Conservation (phyloP, 2,113 vertebrate species). For the Marmota flaviventris region DNA sequence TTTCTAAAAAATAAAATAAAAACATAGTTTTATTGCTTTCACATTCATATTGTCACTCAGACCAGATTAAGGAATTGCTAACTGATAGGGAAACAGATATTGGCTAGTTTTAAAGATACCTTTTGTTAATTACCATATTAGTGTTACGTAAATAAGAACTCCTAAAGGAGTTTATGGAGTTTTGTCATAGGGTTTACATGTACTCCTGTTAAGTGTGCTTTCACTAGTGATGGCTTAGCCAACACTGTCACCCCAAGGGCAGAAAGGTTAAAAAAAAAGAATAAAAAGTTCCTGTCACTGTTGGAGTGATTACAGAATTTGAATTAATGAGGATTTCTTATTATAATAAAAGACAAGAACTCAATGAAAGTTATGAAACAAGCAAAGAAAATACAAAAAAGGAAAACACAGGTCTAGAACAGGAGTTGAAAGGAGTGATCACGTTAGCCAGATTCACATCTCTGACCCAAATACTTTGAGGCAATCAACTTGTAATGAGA, state of each 20-base stretch:
- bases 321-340: background rate
- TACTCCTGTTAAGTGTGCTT: background rate
- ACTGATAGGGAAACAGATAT: background rate
- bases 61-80: background rate
- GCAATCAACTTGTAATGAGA: background rate
- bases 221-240: background rate
- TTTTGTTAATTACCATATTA: background rate
- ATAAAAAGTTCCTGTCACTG: background rate
- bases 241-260: background rate
- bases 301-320: background rate
- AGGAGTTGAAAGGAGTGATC: background rate
- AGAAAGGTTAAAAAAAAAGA: background rate
- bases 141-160: background rate
- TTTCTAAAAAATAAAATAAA: background rate
- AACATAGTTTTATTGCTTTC: background rate
- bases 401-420: background rate
- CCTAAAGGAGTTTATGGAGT: background rate
- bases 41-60: slow-evolving; percentile 24
- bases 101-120: background rate
- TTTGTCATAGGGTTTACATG: background rate
- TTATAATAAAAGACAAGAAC: background rate
- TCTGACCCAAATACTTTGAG: background rate
- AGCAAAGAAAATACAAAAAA: background rate
- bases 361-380: background rate
- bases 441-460: background rate